Evolutionary conservation across 2,113 vertebrate genomes (phyloP).

Genomic region (Rousettus leschenaultii): DNA sequence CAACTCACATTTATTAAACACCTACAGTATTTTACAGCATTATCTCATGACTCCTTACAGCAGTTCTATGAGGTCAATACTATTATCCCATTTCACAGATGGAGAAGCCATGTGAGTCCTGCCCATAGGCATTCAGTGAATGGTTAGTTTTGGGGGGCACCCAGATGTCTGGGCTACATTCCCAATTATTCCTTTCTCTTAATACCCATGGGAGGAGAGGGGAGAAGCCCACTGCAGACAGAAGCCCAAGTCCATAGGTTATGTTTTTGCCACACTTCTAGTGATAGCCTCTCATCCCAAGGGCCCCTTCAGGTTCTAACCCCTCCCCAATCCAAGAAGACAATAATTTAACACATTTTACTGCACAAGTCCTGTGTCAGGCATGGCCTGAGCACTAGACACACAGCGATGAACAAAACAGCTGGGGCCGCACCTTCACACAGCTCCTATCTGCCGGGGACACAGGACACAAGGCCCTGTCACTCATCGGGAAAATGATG

Average conservation of each 20-base stretch:
- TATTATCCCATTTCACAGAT: neutral
- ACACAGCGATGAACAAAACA: neutral
- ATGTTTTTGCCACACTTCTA: neutral
- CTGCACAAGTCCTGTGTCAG: too few relatives aligned
- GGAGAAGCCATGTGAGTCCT: neutral
- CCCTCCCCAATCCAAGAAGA: neutral
- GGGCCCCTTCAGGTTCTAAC: neutral
- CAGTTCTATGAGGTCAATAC: neutral
- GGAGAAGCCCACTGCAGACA: neutral
- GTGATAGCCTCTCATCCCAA: neutral
- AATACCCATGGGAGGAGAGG: too few relatives aligned
- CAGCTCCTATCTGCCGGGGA: neutral
- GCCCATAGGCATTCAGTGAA: neutral
- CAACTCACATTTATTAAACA: neutral
- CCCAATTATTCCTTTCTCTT: neutral
- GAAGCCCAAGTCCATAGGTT: neutral
- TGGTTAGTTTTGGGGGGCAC: neutral
- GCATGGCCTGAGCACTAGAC: neutral
- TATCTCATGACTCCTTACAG: neutral
- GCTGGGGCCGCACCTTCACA: accelerated
- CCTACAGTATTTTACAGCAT: neutral
- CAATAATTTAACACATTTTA: neutral
- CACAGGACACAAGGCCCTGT: neutral
- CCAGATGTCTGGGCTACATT: neutral
- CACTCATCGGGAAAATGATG: neutral